Base-by-base conservation (phyloP, 2,113 vertebrate genomes). In the Gambusia holbrooki region DNA sequence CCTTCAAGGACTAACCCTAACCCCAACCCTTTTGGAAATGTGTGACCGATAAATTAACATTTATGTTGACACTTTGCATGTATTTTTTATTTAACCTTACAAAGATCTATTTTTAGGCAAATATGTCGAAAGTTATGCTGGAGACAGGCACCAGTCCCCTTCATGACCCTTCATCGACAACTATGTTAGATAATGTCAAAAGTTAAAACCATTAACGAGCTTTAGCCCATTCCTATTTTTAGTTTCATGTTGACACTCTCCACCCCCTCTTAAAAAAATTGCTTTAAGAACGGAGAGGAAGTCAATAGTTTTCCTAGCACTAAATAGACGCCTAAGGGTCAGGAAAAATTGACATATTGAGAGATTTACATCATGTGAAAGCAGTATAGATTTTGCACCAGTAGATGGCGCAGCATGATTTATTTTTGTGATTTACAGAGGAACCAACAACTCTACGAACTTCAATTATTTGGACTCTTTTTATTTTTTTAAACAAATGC, bases 371-470 rank as follows among this genome's bases (percentile, higher is more conserved):
- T 35, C 35, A 35, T 11, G 9, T 35, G 35, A 35, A 15, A 5
- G 32, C 14, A 77, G 42, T 80, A 25, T 5, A n/a, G 1, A 6
- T 3, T 0, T 22, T 62, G 1, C 17, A 62, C 81, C 83, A 79
- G 0, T 14, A 87, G 87, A 75, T 80, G 77, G 74, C 6, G 86
- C 79, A 65, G 65, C 42, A 10, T 29, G 14, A 15, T 25, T 14
- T 35, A 35, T 11, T 15, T 3, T 1, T 25, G 64, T 30, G 11
- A 5, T 3, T 27, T 15, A 3, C 30, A 27, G 30, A 10, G 13
- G 48, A 25, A 54, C 22, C 22, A 48, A 15, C 15, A 48, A 6
- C 42, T 4, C 42, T 45, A 17, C 0, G 0, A 48, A 17, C 15
- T 48, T 42, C 13, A 42, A 0, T 42, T 14, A 42, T 13, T 42